Evolutionary conservation across 2,113 vertebrate genomes (phyloP), one percentile per base, ranked within the genome.

Genomic region (Urocolius indicus): DNA sequence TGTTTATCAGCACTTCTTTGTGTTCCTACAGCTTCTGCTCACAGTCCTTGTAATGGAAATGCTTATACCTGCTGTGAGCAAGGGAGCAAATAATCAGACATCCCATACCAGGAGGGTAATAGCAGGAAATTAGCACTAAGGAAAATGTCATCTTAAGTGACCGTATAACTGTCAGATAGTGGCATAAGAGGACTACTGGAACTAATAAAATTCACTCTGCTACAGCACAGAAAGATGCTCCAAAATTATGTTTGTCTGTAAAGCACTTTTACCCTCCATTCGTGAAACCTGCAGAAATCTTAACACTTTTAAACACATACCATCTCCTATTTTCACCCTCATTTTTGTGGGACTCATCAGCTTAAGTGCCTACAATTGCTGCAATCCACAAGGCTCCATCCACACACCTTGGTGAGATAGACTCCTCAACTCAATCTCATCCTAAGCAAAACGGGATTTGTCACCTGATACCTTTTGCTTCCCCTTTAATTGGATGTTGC

Each of bases 401-500:
- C 49, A 6, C 1, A 1, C 72, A 88, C 30, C 3, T 1, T 55
- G 72, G 52, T 49, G 73, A 90, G 55, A 75, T 68, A 84, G 32
- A 48, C 16, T 75, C 30, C 48, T 0, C 46, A 74, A 29, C 38
- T 85, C 46, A 76, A 32, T 80, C 30, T 19, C 32, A 62, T 49
- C 59, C 46, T 71, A 55, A 86, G 68, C 38, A 80, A 73, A 80
- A 73, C 27, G 59, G 57, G 49, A 17, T 91, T 88, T 75, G 75
- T 85, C 89, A 93, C 86, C 84, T 88, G 88, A 72, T 87, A 43
- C 67, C 61, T 84, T 87, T 75, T 90, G 27, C 75, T 83, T 92
- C 66, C 86, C 62, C n/a, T 94, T 88, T 93, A 90, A 95, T 94
- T 95, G 84, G 94, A 63, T 11, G 5, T 81, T 90, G 67, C 34